Evolutionary conservation across 2,113 vertebrate genomes (phyloP).

Genomic region (Meles meles): DNA sequence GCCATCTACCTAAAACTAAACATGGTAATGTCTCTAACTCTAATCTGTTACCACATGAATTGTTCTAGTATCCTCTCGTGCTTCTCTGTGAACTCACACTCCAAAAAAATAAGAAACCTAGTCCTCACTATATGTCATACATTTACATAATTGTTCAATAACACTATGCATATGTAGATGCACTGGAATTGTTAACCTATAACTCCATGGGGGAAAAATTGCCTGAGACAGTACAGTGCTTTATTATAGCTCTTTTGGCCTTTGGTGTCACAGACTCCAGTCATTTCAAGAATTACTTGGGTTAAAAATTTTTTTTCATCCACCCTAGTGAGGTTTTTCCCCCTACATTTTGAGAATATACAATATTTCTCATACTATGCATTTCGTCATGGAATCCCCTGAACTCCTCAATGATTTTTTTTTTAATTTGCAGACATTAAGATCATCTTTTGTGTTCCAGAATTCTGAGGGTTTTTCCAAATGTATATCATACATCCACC

Average conservation of each 20-base stretch:
- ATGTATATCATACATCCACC: not conserved
- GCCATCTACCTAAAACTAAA: not conserved
- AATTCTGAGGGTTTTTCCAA: not conserved
- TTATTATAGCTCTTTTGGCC: not conserved
- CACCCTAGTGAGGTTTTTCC: not conserved
- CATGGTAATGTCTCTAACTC: not conserved
- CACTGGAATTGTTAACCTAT: not conserved
- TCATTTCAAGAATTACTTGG: not conserved
- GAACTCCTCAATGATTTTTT: not conserved
- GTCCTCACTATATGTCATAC: not conserved
- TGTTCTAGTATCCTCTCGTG: not conserved
- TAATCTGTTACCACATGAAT: not conserved
- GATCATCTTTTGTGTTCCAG: not conserved
- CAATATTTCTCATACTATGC: not conserved
- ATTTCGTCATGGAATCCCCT: not conserved
- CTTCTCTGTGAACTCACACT: not conserved
- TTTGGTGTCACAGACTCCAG: not conserved
- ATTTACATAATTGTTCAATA: not conserved
- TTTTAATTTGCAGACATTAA: not conserved
- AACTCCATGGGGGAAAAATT: not conserved
- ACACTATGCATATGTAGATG: not conserved
- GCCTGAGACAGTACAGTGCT: not conserved
- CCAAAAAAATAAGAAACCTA: not conserved
- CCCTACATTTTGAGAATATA: not conserved
- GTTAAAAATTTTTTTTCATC: not conserved